Evolutionary conservation across 2,888 invertebrate genomes (phyloP), one percentile per base, ranked within the genome.

Genomic region (Belgica antarctica): DNA sequence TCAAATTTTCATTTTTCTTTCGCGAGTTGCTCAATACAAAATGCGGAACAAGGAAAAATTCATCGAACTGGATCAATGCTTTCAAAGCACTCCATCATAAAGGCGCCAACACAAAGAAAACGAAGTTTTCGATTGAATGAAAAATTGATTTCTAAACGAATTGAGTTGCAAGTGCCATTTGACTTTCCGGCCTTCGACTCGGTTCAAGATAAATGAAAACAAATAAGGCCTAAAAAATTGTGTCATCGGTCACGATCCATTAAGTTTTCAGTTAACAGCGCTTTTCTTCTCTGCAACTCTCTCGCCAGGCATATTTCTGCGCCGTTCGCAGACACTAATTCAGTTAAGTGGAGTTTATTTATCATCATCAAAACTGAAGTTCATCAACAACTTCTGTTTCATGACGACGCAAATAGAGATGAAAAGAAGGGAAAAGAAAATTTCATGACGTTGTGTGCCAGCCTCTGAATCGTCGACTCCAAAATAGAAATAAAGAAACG

Each of bases 231-330:
- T n/a, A 27, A 34, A 34, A 36, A 62, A 28, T 46, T 65, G 47
- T 65, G 65, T 41, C 65, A 65, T 65, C 47, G 41, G 62, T 46
- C 46, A 47, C 65, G 65, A 65, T 65, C 47, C 65, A 65, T 65
- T 65, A 65, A 65, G 46, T 65, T 65, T 65, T 65, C 15, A 65
- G 65, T 24, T 47, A 25, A 47, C 24, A 36, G 15, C 31, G n/a
- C 27, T 59, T 24, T 19, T 5, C 59, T 19, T 17, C 19, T 59
- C 8, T n/a, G n/a, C 10, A 24, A 57, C n/a, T 62, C 15, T 1
- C 10, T 62, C 52, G 52, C 36, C 57, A 57, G n/a, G 31, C 27
- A 22, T 25, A 24, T 8, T 59, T 59, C 59, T 8, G n/a, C n/a
- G 15, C 59, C 22, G 27, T 4, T 59, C 59, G 24, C 59, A 59